Evolutionary conservation across 2,888 invertebrate species (phyloP), one percentile per base, ranked within the genome.

Genomic region (Yponomeuta malinellus): DNA sequence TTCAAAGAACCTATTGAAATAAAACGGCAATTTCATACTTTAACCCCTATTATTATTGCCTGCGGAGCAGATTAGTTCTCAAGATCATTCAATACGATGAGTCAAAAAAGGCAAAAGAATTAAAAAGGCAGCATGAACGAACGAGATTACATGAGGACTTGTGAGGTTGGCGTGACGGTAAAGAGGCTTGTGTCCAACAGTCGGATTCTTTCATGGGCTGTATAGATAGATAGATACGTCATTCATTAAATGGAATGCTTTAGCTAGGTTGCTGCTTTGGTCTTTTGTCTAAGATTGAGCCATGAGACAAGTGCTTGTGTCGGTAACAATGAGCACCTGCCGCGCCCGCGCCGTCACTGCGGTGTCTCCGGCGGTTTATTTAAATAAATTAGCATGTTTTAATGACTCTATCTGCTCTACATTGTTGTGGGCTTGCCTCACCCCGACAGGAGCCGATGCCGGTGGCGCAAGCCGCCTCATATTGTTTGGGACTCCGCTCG

Each of bases 381-480:
- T 76, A 76, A 76, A 76, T 75, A 75, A 73, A 75, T 75, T 75
- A 73, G 72, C 76, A 76, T 75, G 72, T 73, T 73, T 72, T 74
- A 74, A 71, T 70, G 71, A 68, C 37, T 68, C 68, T 68, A 68
- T 68, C 68, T 68, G 68, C 43, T 43, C 23, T 15, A 8, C 23
- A 65, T 67, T 69, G 73, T 73, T 74, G 73, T 71, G 52, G 52
- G 65, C 43, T 63, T 68, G 67, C 68, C 63, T 52, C 52, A 59
- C 69, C 65, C 37, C 15, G 69, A n/a, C 68, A 68, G 52, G 52
- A 64, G 71, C 68, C 52, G 65, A 71, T 69, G 68, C 68, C 71
- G 37, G 15, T 43, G 65, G 33, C 68, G 68, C 72, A 72, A 72
- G 72, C 66, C 52, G 52, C 52, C 15, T 12, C 52, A 15, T 59